Percentiles rank a stretch among this genome's conserved stretches.
These are phyloP conservation scores for Myripristis jacobus DNA, from an alignment of 2,797 vertebrate genomes.

Conservation along the genomic window DNA sequence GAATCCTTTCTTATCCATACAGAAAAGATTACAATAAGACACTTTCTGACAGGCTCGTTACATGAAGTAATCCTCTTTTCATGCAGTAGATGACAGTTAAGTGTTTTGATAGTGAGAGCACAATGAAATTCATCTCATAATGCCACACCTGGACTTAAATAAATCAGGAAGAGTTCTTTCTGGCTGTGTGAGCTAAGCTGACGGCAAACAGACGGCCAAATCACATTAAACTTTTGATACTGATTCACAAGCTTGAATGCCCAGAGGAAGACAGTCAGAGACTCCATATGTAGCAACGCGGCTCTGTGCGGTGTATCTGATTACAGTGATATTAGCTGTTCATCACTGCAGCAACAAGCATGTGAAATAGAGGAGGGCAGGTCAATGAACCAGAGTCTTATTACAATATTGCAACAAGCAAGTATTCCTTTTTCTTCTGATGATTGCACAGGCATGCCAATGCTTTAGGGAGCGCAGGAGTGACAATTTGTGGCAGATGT, in stretches of 20 bases:
- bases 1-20: slow-evolving; percentile 18
- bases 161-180: slow-evolving; percentile 1
- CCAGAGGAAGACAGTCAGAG: neutral
- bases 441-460: slow-evolving; percentile 1
- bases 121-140: neutral
- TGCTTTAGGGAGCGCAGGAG: neutral
- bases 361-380: slow-evolving; percentile 5
- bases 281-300: neutral
- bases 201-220: neutral
- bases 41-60: slow-evolving; percentile 12
- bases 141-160: slow-evolving; percentile 17
- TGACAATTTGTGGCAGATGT: neutral
- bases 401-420: slow-evolving; percentile 3
- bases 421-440: slow-evolving; percentile 7
- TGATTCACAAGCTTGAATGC: slow-evolving; percentile 25
- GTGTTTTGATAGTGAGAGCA: slow-evolving; percentile 21
- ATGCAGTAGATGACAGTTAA: neutral
- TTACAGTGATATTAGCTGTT: neutral
- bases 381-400: slow-evolving; percentile 1
- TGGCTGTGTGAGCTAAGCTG: neutral
- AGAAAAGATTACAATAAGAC: slow-evolving; percentile 19
- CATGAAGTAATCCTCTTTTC: neutral
- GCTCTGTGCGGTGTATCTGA: neutral
- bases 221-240: slow-evolving; percentile 14
- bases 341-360: neutral